Percentiles rank a stretch among this genome's conserved stretches.
phyloP scores from a whole-genome alignment of 92 coral and sea anemone species.

The Isaurus tuberculatus region DNA sequence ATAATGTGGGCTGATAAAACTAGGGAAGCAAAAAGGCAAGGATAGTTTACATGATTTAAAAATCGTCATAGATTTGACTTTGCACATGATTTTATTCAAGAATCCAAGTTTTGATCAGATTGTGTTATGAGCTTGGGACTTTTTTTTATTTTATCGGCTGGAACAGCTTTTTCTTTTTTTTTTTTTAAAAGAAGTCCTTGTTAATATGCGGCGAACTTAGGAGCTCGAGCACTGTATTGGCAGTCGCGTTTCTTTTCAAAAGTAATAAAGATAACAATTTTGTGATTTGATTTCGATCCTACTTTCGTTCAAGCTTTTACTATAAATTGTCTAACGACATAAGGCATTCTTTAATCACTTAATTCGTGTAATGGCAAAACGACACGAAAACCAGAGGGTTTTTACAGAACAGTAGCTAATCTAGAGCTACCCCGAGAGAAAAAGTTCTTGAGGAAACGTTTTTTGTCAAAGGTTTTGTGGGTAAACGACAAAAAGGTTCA shows the following conservation, averaged over 20 bases:
- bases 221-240: neutral
- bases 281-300: constrained; percentile 5
- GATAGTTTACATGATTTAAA: neutral
- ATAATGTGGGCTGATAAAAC: neutral
- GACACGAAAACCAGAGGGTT: constrained; percentile 8
- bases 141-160: neutral
- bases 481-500: neutral
- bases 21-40: neutral
- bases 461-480: neutral
- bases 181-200: neutral
- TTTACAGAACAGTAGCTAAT: neutral
- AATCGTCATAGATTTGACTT: neutral
- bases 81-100: neutral
- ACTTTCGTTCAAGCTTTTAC: constrained; percentile 12
- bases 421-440: constrained; percentile 17
- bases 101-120: constrained; percentile 7
- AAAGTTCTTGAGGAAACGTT: neutral
- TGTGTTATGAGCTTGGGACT: neutral
- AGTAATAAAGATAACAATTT: neutral
- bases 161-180: neutral
- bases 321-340: neutral
- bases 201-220: neutral
- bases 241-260: neutral
- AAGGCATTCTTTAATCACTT: neutral
- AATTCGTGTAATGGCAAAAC: neutral